Evolutionary conservation across 1,140 invertebrate species (phyloP).

Genomic region (Mya arenaria): DNA sequence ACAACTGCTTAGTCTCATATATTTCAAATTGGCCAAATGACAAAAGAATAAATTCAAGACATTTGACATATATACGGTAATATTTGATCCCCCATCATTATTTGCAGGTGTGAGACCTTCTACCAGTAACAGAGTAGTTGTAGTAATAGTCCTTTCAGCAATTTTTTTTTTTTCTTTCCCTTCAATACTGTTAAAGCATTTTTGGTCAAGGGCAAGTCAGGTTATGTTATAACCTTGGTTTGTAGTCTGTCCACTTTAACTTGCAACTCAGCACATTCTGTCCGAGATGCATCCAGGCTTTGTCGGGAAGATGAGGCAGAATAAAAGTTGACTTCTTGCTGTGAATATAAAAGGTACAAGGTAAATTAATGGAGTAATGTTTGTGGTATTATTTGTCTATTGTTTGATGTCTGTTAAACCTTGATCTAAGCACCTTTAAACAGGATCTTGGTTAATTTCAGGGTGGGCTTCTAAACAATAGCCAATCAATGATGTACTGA

Average conservation of each 20-base stretch:
- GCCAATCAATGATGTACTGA: background rate
- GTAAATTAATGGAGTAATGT: background rate
- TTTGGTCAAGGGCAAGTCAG: background rate
- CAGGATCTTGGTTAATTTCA: background rate
- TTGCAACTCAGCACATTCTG: slow-evolving; percentile 75
- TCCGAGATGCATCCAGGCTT: slow-evolving; percentile 70
- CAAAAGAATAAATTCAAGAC: background rate
- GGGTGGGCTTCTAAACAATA: background rate
- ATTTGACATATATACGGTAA: background rate
- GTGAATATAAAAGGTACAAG: slow-evolving; percentile 52
- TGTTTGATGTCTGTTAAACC: background rate
- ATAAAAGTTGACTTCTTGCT: slow-evolving; percentile 65
- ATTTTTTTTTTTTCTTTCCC: background rate
- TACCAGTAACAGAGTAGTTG: background rate
- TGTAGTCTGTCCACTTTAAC: slow-evolving; percentile 76
- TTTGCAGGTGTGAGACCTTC: background rate
- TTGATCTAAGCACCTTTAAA: background rate
- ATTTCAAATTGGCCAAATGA: too few species aligned
- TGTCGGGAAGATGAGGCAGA: too few species aligned
- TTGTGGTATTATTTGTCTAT: background rate
- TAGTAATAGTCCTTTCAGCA: background rate
- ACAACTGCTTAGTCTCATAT: too few species aligned
- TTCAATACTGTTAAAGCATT: background rate
- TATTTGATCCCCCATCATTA: background rate
- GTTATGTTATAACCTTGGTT: slow-evolving; percentile 63